Evolutionary conservation across 2,888 invertebrate species (phyloP), one percentile per base, ranked within the genome.

Genomic region (Cryptocephalus primarius): DNA sequence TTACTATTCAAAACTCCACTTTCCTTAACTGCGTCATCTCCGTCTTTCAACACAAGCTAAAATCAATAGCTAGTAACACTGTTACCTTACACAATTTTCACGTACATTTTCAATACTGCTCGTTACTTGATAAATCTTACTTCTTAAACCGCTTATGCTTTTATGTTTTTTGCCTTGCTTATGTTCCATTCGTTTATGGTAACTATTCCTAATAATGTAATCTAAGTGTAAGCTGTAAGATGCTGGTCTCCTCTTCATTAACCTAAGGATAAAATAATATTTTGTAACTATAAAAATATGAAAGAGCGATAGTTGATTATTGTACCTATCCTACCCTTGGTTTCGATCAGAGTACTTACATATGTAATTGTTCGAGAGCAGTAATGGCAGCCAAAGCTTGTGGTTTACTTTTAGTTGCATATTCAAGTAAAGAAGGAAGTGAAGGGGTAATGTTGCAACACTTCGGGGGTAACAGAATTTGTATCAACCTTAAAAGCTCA

Each of bases 401-500:
- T 43, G 87, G 85, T 62, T 82, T 79, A n/a, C 84, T 84, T 43
- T 75, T 76, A 33, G 88, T 79, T 4, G 91, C 91, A 60, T 88
- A 83, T 2, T 84, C 79, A 63, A 93, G 74, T 44, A 95, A 73
- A 51, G 83, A 79, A 8, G 94, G 91, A 60, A 95, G 73, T 12
- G 91, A 85, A 13, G 92, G 87, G 45, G 85, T 84, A 48, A 85
- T 76, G 65, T 85, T 84, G 68, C 85, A 86, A 61, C 89, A 85
- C 67, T 91, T 90, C 42, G 88, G 80, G 45, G 95, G 95, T 65
- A 95, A 74, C 59, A 91, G 78, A 44, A 83, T 77, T 70, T 91
- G 88, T 62, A 86, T 85, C 66, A 95, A 75, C 71, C 92, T 88
- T 60, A 95, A 73, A 45, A 96, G 75, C 72, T 93, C 91, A 48